phyloP scores from a whole-genome alignment of 2,113 vertebrate species.

The Rhinoderma darwinii region DNA sequence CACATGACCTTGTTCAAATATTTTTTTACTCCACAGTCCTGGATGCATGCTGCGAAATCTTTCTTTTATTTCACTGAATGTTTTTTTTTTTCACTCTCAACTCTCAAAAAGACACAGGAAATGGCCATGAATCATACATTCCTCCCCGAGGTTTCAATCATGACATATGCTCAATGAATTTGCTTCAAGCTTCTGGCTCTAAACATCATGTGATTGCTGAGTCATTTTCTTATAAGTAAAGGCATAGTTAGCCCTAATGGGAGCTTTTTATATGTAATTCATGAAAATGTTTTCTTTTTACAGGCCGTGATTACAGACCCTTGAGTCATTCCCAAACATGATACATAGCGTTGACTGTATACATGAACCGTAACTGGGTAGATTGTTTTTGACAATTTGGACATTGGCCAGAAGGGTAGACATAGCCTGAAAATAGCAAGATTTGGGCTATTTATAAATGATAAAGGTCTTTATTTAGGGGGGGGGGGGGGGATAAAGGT shows the following conservation, averaged over 20 bases:
- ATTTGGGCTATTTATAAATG: constrained; percentile 18
- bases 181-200: constrained; percentile 62
- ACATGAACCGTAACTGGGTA: constrained; percentile 12
- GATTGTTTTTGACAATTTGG: constrained; percentile 38
- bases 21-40: neutral
- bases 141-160: constrained; percentile 67
- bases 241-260: constrained; percentile 62
- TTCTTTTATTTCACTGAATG: constrained; percentile 57
- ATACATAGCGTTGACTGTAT: neutral
- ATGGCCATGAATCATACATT: constrained; percentile 63
- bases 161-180: constrained; percentile 61
- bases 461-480: constrained; percentile 43
- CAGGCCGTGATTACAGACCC: constrained; percentile 27
- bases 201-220: constrained; percentile 69
- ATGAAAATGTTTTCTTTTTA: constrained; percentile 42
- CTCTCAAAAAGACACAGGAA: constrained; percentile 55
- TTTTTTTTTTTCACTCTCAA: constrained; percentile 46
- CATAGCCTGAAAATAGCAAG: constrained; percentile 14
- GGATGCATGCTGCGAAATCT: constrained; percentile 36
- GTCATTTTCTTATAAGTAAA: constrained; percentile 70
- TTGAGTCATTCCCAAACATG: constrained; percentile 29
- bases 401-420: neutral
- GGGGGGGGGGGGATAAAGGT: neutral
- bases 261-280: constrained; percentile 58
- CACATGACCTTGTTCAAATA: constrained; percentile 59